Percentiles rank a stretch among this genome's conserved stretches.
Evolutionary conservation across 2,797 vertebrate species (phyloP).

Genomic region (Sebastes cheni): DNA sequence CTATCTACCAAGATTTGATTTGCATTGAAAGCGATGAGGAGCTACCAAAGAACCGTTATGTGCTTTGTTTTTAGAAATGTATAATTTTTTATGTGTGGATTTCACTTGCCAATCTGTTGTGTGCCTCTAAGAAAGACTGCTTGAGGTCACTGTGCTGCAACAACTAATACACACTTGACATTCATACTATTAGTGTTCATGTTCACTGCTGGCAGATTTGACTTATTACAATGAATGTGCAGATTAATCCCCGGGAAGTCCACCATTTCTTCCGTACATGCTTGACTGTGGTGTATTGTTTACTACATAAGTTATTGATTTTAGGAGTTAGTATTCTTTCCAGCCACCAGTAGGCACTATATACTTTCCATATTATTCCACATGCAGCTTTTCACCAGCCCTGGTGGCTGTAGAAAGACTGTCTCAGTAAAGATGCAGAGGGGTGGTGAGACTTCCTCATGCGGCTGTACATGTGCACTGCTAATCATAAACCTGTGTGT

Average conservation of each 20-base stretch:
- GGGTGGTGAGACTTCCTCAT: neutral
- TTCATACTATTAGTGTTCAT: neutral
- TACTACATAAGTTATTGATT: slow-evolving; percentile 1
- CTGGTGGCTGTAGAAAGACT: slow-evolving; percentile 13
- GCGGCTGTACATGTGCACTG: neutral
- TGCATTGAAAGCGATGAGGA: neutral
- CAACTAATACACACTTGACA: neutral
- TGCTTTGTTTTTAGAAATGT: slow-evolving; percentile 29
- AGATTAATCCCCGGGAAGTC: neutral
- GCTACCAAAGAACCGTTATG: slow-evolving; percentile 34
- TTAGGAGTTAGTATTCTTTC: neutral
- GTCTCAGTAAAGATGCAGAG: slow-evolving; percentile 1
- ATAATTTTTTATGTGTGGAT: slow-evolving; percentile 3
- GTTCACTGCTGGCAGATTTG: neutral
- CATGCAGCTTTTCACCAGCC: neutral
- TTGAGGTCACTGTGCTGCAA: slow-evolving; percentile 1
- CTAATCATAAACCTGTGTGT: neutral
- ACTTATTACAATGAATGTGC: neutral
- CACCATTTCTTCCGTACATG: neutral
- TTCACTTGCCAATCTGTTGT: neutral
- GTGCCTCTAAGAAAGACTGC: slow-evolving; percentile 12
- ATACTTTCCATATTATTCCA: neutral
- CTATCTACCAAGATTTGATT: neutral
- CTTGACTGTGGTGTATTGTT: neutral
- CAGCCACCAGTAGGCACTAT: slow-evolving; percentile 48